Evolutionary conservation across 2,797 vertebrate genomes (phyloP), one percentile per base, ranked within the genome.

Genomic region (Sebastes iracundus): DNA sequence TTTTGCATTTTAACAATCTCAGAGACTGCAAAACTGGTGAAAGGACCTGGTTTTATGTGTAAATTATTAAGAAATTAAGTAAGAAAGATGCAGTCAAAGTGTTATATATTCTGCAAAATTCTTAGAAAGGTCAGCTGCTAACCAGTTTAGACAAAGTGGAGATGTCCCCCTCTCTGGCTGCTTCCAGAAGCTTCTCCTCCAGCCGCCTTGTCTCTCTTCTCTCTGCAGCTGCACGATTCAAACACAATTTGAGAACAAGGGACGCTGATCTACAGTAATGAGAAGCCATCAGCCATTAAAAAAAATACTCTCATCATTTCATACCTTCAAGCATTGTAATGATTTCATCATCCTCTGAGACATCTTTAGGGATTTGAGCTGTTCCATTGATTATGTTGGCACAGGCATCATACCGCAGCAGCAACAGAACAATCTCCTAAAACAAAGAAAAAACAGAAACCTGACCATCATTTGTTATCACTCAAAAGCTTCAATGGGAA

Each of bases 291-390:
- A 33, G 62, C 60, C 13, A 25, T 65, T 30, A n/a, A 7, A 75
- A 22, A 42, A 25, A 32, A 77, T 3, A 22, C 59, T 66, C 46
- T 33, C 28, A 70, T 60, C 62, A 56, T 80, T 84, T 84, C 75
- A 93, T 96, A 98, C 98, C 98, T 95, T 98, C 97, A 72, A 99
- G 95, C 97, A 99, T 98, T 83, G 91, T 96, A 88, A 96, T 96
- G 88, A 98, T 97, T 93, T 99, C 97, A 95, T 96, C 97, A 88
- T 98, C 97, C 46, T 97, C 95, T 35, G 97, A 97, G 80, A 97
- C 95, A 86, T 97, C 97, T 93, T 96, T 97, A 32, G 98, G 96
- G 67, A 96, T 97, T 91, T 97, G 96, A 82, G 96, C 97, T 16
- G 90, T 97, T 79, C 97, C 97, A 59, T 99, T 99, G 91, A 98